Conservation (phyloP, 2,888 invertebrate genomes). For the Zonitis immaculata region DNA sequence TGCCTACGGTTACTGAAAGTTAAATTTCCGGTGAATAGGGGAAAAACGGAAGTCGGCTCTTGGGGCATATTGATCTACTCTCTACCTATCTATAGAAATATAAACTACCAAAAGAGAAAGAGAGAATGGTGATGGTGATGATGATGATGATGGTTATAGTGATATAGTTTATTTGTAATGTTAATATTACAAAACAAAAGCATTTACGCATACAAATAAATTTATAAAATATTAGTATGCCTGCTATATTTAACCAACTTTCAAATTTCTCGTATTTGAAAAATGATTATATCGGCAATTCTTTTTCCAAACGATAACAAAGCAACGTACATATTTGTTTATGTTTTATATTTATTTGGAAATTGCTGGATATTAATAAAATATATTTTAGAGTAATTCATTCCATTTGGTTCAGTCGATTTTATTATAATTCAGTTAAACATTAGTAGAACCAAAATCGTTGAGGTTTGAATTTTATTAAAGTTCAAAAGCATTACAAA, state of each 20-base stretch:
- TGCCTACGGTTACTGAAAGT: conserved; percentile 26
- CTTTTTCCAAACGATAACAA: no score
- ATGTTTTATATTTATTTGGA: neutral
- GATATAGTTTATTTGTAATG: no score
- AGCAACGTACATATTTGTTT: neutral
- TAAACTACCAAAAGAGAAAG: no score
- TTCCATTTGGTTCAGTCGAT: neutral
- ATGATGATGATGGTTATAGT: no score
- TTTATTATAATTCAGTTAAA: neutral
- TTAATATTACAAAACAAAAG: conserved; percentile 22
- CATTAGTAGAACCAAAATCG: neutral
- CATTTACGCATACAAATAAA: conserved; percentile 25
- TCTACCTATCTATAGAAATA: conserved; percentile 1
- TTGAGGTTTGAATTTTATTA: neutral
- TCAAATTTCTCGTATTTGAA: no score
- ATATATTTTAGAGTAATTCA: no score
- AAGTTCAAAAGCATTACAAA: conserved; percentile 1
- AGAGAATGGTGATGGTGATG: no score
- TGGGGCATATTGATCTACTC: conserved; percentile 24
- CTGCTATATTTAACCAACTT: conserved; percentile 28
- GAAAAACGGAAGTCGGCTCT: conserved; percentile 25
- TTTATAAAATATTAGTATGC: conserved; percentile 16
- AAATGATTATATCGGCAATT: no score
- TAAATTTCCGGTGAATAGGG: conserved; percentile 26
- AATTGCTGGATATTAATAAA: neutral